These are phyloP conservation scores for Amblyjoppa fuscipennis DNA, from an alignment of 2,888 invertebrate species.

Conservation along the genomic window DNA sequence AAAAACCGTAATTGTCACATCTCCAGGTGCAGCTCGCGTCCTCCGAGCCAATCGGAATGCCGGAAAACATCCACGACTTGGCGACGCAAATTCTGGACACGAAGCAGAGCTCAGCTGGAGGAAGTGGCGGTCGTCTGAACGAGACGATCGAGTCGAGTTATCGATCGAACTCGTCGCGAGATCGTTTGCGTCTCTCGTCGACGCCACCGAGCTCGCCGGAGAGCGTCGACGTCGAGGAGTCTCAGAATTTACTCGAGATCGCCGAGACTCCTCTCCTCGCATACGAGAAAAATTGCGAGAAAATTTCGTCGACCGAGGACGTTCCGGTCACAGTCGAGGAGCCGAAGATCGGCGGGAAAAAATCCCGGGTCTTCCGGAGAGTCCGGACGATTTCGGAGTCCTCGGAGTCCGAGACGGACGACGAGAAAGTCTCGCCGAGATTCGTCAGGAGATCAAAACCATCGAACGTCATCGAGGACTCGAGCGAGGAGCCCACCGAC, in stretches of 20 bases:
- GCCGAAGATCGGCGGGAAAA: not conserved
- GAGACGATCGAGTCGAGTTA: slow-evolving; percentile 5
- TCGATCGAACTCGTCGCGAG: not conserved
- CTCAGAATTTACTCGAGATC: slow-evolving; percentile 1
- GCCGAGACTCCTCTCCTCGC: slow-evolving; percentile 9
- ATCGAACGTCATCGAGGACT: slow-evolving; percentile 34
- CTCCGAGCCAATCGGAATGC: not conserved
- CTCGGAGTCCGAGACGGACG: slow-evolving; percentile 18
- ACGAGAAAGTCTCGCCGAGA: slow-evolving; percentile 15
- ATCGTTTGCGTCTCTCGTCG: slow-evolving; percentile 1
- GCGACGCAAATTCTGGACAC: not conserved
- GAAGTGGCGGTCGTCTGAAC: not conserved
- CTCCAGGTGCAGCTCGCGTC: not conserved
- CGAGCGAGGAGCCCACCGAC: slow-evolving; percentile 36
- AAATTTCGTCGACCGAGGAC: not conserved
- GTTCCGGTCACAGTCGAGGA: not conserved
- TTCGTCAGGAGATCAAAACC: not conserved
- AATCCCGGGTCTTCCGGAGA: not conserved
- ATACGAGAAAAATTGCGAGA: not conserved
- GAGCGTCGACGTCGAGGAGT: not conserved
- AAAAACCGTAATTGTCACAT: too few species aligned
- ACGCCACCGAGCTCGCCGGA: slow-evolving; percentile 3
- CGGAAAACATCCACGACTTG: not conserved
- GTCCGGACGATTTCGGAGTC: not conserved
- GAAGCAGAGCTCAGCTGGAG: too few species aligned